A percentile compares a stretch with the other conserved stretches of the same genome.
Conservation (phyloP, 2,113 vertebrate species). For the Apaloderma vittatum region DNA sequence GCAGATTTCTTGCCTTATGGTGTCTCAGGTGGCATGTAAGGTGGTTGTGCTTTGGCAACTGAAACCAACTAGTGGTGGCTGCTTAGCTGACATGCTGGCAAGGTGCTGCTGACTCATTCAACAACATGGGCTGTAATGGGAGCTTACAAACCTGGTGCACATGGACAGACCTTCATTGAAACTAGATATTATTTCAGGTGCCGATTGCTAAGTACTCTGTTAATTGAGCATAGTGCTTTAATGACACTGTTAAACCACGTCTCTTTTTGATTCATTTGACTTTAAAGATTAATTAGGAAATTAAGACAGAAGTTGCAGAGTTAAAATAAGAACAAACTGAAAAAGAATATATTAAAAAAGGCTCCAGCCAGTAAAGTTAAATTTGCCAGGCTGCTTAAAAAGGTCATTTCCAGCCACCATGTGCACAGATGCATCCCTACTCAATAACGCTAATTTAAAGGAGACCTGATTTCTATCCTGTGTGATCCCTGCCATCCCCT, state of each 20-base stretch:
- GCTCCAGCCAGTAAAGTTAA: neutral
- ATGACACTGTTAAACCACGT: neutral
- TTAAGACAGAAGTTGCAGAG: neutral
- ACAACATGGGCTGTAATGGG: accelerated
- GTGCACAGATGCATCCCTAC: neutral
- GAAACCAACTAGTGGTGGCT: neutral
- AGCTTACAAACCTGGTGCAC: neutral
- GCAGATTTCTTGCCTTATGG: neutral
- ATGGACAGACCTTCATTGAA: neutral
- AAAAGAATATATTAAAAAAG: neutral
- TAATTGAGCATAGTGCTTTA: neutral
- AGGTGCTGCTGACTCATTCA: neutral
- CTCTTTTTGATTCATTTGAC: neutral
- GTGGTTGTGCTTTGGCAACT: neutral
- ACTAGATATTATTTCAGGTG: neutral
- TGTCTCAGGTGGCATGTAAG: neutral
- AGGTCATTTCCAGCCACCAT: neutral
- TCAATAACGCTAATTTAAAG: neutral
- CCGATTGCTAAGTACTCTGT: neutral
- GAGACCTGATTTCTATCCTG: neutral
- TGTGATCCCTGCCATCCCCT: neutral
- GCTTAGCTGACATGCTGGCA: neutral
- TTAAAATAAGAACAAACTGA: neutral
- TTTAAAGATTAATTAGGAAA: neutral
- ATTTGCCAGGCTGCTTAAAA: neutral